These are phyloP conservation scores for Myanophis thanlyinensis DNA, from an alignment of 2,113 vertebrate genomes.

Conservation along the genomic window DNA sequence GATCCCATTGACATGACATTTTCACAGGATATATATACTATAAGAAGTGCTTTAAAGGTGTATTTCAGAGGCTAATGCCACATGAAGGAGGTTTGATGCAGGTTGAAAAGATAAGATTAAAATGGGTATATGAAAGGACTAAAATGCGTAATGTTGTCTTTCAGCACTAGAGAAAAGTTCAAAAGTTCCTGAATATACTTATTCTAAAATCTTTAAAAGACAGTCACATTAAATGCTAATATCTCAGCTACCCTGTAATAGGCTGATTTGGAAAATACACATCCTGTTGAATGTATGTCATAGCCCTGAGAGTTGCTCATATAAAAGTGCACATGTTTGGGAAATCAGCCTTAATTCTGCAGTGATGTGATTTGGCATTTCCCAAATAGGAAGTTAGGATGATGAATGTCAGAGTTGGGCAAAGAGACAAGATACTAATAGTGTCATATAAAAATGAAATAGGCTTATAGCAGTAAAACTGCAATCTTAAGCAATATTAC, in stretches of 20 bases:
- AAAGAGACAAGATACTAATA: not conserved
- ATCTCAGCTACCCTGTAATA: not conserved
- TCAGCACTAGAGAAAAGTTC: not conserved
- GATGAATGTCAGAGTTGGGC: not conserved
- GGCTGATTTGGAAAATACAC: not conserved
- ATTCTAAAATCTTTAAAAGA: not conserved
- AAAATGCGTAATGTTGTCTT: not conserved
- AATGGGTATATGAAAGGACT: constrained; percentile 15
- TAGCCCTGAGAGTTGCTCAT: not conserved
- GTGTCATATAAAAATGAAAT: not conserved
- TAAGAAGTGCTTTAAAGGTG: not conserved
- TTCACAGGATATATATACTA: constrained; percentile 5
- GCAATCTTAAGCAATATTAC: not conserved
- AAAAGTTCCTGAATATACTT: not conserved
- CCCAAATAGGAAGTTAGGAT: not conserved
- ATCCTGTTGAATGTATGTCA: not conserved
- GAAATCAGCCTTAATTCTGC: not conserved
- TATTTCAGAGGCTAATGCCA: constrained; percentile 22
- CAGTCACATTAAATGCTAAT: not conserved
- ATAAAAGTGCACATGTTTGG: not conserved
- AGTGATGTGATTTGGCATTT: not conserved
- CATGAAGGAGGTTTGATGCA: not conserved
- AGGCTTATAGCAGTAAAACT: not conserved
- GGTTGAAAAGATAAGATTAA: constrained; percentile 20
- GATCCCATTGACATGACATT: constrained; percentile 26